phyloP scores from a whole-genome alignment of 2,888 invertebrate species.

The Drosophila neotestacea region DNA sequence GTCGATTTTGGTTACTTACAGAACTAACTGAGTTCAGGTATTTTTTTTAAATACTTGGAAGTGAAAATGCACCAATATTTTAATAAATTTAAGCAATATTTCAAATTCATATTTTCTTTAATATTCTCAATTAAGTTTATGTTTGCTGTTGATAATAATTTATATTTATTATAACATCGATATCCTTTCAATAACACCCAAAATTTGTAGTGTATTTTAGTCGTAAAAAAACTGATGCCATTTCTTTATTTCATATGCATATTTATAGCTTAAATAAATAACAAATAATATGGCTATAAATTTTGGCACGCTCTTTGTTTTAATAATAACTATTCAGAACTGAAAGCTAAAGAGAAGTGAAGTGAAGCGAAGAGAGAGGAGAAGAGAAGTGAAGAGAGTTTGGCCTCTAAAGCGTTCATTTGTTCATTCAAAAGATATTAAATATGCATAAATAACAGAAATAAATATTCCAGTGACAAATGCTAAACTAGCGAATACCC shows the following conservation, averaged over 20 bases:
- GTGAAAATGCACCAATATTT: no score
- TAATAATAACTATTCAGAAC: constrained; percentile 60
- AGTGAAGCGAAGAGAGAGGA: not conserved
- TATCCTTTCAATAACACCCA: not conserved
- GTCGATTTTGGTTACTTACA: no score
- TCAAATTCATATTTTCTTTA: no score
- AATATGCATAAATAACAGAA: constrained; percentile 72
- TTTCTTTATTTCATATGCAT: constrained; percentile 73
- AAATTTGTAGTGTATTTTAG: constrained; percentile 37
- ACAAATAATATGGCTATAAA: constrained; percentile 79
- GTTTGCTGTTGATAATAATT: not conserved
- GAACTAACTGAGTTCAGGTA: no score
- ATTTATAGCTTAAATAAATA: constrained; percentile 80
- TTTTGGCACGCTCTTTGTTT: constrained; percentile 76
- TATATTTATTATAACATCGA: not conserved
- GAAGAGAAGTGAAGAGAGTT: constrained; percentile 6
- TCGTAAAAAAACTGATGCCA: constrained; percentile 68
- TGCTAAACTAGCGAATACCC: constrained; percentile 15
- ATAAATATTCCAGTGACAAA: not conserved
- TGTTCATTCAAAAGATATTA: constrained; percentile 65
- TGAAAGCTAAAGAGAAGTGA: not conserved
- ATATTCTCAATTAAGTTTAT: no score
- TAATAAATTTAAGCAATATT: no score
- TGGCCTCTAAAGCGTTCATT: constrained; percentile 39
- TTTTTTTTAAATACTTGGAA: no score